These are phyloP conservation scores for Hyles euphorbiae DNA, from an alignment of 1,140 invertebrate species.

Conservation along the genomic window DNA sequence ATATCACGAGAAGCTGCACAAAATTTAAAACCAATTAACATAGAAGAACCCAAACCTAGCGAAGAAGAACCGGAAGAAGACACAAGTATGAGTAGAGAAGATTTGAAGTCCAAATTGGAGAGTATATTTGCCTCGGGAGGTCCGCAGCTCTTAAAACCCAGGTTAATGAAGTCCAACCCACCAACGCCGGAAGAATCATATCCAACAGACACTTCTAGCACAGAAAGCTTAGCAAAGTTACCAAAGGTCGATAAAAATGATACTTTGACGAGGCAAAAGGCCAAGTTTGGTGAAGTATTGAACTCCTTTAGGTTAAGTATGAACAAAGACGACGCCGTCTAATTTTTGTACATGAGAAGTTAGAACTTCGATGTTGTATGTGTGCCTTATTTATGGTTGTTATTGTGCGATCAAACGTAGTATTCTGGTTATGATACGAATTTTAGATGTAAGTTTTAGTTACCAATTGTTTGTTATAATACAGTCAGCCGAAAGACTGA, in stretches of 20 bases:
- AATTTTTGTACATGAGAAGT: constrained; percentile 5
- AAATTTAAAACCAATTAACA: constrained; percentile 36
- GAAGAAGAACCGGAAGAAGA: constrained; percentile 43
- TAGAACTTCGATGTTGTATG: not conserved
- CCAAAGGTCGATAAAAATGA: constrained; percentile 62
- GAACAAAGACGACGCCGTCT: constrained; percentile 52
- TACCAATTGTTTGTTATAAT: too few species aligned
- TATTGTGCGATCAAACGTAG: too few species aligned
- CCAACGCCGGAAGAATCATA: constrained; percentile 57
- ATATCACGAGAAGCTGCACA: constrained; percentile 32
- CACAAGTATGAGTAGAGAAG: constrained; percentile 46
- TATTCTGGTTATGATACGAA: too few species aligned
- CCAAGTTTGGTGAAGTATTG: constrained; percentile 57
- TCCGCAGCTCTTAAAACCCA: constrained; percentile 41
- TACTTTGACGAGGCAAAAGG: constrained; percentile 57
- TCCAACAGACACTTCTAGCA: constrained; percentile 50
- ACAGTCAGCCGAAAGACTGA: constrained; percentile 22
- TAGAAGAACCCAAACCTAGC: constrained; percentile 24
- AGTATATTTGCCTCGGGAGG: constrained; percentile 58
- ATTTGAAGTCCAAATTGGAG: constrained; percentile 59
- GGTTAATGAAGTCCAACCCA: constrained; percentile 58
- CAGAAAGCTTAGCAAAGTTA: constrained; percentile 49
- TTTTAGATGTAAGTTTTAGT: too few species aligned
- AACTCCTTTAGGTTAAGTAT: constrained; percentile 60
- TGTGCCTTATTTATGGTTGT: constrained; percentile 2